A percentile compares a stretch with the other conserved stretches of the same genome.
Evolutionary conservation across 1,140 invertebrate genomes (phyloP).

Genomic region (Drosophila subobscura): DNA sequence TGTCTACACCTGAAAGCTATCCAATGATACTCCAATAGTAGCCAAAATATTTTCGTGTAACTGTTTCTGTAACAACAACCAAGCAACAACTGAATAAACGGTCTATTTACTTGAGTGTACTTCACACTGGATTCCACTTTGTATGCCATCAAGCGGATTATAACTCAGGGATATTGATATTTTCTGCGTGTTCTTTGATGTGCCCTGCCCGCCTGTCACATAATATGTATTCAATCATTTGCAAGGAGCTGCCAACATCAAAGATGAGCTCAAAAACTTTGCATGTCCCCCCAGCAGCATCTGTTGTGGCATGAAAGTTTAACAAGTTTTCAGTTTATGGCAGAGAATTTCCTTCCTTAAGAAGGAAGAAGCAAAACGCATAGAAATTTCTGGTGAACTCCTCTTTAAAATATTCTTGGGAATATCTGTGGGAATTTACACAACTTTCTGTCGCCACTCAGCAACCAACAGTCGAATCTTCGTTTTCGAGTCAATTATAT

Average conservation of each 20-base stretch:
- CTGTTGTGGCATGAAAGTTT: slow-evolving; percentile 1
- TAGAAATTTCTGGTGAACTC: too few relatives aligned
- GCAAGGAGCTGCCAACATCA: not conserved
- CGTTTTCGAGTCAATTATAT: slow-evolving; percentile 22
- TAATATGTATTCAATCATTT: slow-evolving; percentile 15
- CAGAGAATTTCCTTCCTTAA: too few relatives aligned
- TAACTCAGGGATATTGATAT: not conserved
- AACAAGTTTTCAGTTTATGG: too few relatives aligned
- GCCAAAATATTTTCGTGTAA: slow-evolving; percentile 15
- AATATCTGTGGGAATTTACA: too few relatives aligned
- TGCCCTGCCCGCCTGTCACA: not conserved
- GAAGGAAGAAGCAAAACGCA: too few relatives aligned
- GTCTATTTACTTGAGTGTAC: slow-evolving; percentile 71
- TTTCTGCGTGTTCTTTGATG: slow-evolving; percentile 12
- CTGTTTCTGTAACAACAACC: slow-evolving; percentile 21
- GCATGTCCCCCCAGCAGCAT: not conserved
- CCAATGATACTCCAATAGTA: not conserved
- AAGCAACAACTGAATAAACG: slow-evolving; percentile 59
- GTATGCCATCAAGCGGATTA: not conserved
- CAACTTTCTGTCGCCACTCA: too few relatives aligned
- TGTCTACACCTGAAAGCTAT: slow-evolving; percentile 15
- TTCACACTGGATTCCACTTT: slow-evolving; percentile 14
- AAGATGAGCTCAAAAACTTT: not conserved
- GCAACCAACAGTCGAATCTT: slow-evolving; percentile 1
- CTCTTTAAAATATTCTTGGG: too few relatives aligned